Evolutionary conservation across 2,113 vertebrate genomes (phyloP).

Genomic region (Hippocampus barbouri): DNA sequence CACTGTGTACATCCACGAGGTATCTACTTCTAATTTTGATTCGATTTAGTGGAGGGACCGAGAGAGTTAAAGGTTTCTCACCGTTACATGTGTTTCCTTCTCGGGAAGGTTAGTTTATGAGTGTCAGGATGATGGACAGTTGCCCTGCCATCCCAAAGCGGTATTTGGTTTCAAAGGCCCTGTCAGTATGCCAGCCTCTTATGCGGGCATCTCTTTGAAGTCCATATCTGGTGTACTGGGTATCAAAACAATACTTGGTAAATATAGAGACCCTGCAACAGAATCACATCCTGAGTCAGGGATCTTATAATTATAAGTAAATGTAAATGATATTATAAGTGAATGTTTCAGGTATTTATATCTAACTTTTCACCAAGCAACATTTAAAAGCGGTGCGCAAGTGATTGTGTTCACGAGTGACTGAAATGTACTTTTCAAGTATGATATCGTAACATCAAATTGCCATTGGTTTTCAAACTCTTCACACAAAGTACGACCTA

Average conservation of each 20-base stretch:
- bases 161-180: constrained; percentile 70
- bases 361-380: not conserved
- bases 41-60: not conserved
- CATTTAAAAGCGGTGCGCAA: not conserved
- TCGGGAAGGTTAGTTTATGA: constrained; percentile 33
- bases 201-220: constrained; percentile 66
- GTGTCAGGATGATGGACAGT: constrained; percentile 54
- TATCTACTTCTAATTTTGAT: not conserved
- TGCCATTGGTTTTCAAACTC: no score
- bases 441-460: no score
- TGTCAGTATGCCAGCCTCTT: constrained; percentile 38
- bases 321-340: constrained; percentile 2
- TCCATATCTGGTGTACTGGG: constrained; percentile 41
- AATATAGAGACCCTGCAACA: constrained; percentile 59
- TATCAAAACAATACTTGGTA: constrained; percentile 64
- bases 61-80: constrained; percentile 7
- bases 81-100: constrained; percentile 24
- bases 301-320: not conserved
- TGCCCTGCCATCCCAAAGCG: constrained; percentile 67
- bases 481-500: no score
- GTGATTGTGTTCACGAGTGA: not conserved
- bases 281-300: constrained; percentile 4
- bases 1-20: not conserved
- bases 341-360: not conserved
- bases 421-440: not conserved